A percentile compares a stretch with the other conserved stretches of the same genome.
phyloP scores from a whole-genome alignment of 2,113 vertebrate genomes.

The Pituophis catenifer region DNA sequence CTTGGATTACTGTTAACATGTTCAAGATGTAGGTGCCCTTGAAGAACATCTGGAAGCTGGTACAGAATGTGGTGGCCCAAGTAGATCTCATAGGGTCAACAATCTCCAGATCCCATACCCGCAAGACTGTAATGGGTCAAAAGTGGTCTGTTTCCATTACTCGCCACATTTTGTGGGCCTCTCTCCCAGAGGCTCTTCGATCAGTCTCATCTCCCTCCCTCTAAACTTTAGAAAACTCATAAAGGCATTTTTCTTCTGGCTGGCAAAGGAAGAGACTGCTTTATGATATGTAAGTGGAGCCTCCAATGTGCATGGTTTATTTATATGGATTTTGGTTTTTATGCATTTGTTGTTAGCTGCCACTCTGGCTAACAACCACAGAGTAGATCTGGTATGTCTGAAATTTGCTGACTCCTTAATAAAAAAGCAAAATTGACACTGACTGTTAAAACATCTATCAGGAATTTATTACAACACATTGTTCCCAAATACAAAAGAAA shows the following conservation, averaged over 20 bases:
- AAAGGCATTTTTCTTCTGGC: not conserved
- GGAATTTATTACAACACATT: conserved; percentile 72
- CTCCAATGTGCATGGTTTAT: not conserved
- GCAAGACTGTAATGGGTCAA: not conserved
- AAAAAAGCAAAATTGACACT: conserved; percentile 57
- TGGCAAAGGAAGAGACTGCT: not conserved
- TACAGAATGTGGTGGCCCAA: not conserved
- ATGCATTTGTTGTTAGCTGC: not conserved
- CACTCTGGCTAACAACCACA: not conserved
- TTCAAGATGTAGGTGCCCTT: not conserved
- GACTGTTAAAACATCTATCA: conserved; percentile 67
- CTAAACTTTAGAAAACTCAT: not conserved
- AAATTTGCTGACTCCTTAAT: not conserved
- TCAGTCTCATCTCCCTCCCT: not conserved
- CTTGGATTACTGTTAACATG: not conserved
- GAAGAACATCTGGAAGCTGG: not conserved
- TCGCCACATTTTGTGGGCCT: not conserved
- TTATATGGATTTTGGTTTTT: not conserved
- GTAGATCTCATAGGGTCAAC: not conserved
- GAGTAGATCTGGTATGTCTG: not conserved
- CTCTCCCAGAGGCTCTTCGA: not conserved
- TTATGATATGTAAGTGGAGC: not conserved
- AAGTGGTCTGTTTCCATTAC: not conserved
- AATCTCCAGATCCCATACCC: not conserved
- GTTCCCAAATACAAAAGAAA: conserved; percentile 73